These are phyloP conservation scores for Congeria kusceri DNA, from an alignment of 2,888 invertebrate species.

Conservation along the genomic window DNA sequence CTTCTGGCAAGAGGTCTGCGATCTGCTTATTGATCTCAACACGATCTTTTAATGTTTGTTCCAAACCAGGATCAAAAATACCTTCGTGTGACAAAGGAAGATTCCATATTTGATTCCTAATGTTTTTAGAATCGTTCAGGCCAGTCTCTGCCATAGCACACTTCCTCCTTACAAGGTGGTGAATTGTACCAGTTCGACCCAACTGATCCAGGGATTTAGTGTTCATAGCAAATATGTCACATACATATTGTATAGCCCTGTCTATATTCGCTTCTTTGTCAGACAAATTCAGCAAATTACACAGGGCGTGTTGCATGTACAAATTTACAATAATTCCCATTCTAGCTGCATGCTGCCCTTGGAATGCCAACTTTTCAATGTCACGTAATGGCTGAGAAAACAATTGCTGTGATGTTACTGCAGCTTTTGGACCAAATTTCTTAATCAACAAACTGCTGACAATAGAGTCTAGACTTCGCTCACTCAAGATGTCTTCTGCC, in stretches of 20 bases:
- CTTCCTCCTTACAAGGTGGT: slow-evolving; percentile 29
- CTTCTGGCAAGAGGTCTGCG: slow-evolving; percentile 23
- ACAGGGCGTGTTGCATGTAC: slow-evolving; percentile 37
- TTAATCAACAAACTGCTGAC: slow-evolving; percentile 39
- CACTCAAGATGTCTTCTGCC: slow-evolving; percentile 15
- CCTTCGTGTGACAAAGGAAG: slow-evolving; percentile 40
- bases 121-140: slow-evolving; percentile 26
- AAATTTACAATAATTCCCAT: slow-evolving; percentile 37
- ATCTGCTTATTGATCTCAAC: slow-evolving; percentile 32
- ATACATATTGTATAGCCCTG: slow-evolving; percentile 26
- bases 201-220: slow-evolving; percentile 44
- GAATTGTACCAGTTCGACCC: slow-evolving; percentile 36
- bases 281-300: slow-evolving; percentile 27
- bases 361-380: slow-evolving; percentile 42
- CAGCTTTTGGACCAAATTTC: slow-evolving; percentile 28
- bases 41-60: slow-evolving; percentile 28
- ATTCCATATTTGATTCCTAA: slow-evolving; percentile 9
- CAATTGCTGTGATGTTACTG: slow-evolving; percentile 9
- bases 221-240: slow-evolving; percentile 54
- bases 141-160: slow-evolving; percentile 31
- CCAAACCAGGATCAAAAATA: slow-evolving; percentile 31
- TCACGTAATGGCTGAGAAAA: slow-evolving; percentile 12
- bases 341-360: slow-evolving; percentile 36
- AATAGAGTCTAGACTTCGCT: slow-evolving; percentile 1
- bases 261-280: slow-evolving; percentile 28